Base-by-base conservation (phyloP, 2,797 vertebrate species). In the Poliocrania exsul region DNA sequence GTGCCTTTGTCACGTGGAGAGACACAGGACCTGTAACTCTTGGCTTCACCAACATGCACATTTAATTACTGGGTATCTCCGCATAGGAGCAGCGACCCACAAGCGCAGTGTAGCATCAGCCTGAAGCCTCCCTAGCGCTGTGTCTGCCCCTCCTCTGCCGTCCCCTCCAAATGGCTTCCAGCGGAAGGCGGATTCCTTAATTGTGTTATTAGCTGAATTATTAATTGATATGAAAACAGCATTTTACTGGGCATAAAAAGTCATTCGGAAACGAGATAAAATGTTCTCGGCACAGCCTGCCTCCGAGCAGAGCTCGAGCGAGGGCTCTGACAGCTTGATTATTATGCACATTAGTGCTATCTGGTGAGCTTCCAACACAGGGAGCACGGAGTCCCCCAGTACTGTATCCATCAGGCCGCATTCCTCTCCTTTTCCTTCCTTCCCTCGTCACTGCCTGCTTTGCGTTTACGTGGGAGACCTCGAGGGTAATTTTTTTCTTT, bases 151-250 rank as follows among this genome's bases (percentile, higher is more conserved):
- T 97, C 87, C 84, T 58, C 95, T 71, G 88, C 80, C 28, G 11
- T 75, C 86, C 93, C 95, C 85, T 96, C 86, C 56, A 91, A 97
- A 96, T 60, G 79, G 79, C 92, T 96, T 85, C 91, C 81, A 97
- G 95, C 62, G 2, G 96, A 97, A 92, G 91, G 97, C 90, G 4
- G 85, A 95, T 95, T 97, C 94, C 91, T 96, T 97, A 98, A 97
- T 97, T 97, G 81, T 92, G 93, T 97, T 97, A 97, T 97, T 98
- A 97, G 88, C 81, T 97, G 95, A 98, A 97, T 97, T 98, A 97
- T 97, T 98, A 98, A 98, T 96, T 98, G 97, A 97, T 97, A 97
- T 95, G 94, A 98, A 98, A 98, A 97, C 95, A 97, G 95, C 93
- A 96, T 97, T 98, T 97, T 97, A 96, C 95, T 95, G 90, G 95